Evolutionary conservation across 2,113 vertebrate genomes (phyloP), one percentile per base, ranked within the genome.

Genomic region (Cygnus buccinator): DNA sequence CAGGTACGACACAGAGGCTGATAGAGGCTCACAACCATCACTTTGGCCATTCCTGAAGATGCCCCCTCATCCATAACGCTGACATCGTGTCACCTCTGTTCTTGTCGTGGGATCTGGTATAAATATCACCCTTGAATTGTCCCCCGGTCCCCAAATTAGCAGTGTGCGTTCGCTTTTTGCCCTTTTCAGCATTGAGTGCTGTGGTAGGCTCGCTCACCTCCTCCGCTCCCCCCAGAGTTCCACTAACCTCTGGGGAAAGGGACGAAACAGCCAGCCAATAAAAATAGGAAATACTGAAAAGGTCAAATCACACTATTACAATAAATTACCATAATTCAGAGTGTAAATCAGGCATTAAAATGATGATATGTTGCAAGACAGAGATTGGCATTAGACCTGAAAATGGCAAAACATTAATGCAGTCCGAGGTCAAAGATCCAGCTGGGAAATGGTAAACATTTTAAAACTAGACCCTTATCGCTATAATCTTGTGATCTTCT

Each of bases 271-370:
- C 95, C 84, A 97, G 93, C 97, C 97, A 97, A 97, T 97, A 97
- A 97, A 97, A 98, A n/a, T 26, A 97, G 93, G 94, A 97, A 98
- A 98, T 95, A 97, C 96, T 95, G 95, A 91, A 98, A 98, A 98
- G 98, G 97, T 97, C 94, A 94, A 89, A 95, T 93, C 86, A 79
- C 72, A 82, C 92, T 59, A 98, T 98, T 98, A 97, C 93, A 98
- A 98, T 98, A 98, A 98, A 98, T 98, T 97, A 97, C 96, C 98
- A 98, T 98, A 97, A 97, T 94, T 97, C 95, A 95, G 95, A 94
- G 93, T 72, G 76, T 91, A 96, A 96, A 96, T 88, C 82, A 54
- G 94, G 75, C 97, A 97, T 98, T 98, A 93, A 96, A 96, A 94
- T 97, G 96, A 98, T 96, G 95, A 97, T 95, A 93, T 3, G 58